Evolutionary conservation across 2,113 vertebrate genomes (phyloP).

Genomic region (Ceyx margarethae): DNA sequence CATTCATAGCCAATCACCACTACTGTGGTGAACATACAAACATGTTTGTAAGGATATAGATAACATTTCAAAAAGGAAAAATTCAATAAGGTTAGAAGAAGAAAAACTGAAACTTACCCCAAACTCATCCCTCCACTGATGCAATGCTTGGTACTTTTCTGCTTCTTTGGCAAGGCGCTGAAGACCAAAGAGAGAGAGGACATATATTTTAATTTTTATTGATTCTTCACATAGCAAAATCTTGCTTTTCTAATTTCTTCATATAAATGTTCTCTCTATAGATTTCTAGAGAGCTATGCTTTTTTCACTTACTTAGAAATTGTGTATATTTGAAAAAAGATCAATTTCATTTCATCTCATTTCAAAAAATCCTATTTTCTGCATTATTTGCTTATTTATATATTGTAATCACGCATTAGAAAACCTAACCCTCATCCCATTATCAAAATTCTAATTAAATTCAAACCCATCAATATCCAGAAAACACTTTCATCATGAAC

Average conservation of each 20-base stretch:
- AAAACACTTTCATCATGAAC: neutral
- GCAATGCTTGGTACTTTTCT: constrained; percentile 88
- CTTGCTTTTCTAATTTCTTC: neutral
- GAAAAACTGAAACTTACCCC: constrained; percentile 78
- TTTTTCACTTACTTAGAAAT: neutral
- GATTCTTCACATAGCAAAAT: neutral
- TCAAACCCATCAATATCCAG: neutral
- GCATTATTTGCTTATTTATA: neutral
- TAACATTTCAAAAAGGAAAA: neutral
- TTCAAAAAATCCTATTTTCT: neutral
- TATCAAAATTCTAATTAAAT: neutral
- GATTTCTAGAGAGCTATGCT: fast-evolving
- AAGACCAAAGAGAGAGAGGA: constrained; percentile 44
- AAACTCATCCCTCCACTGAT: constrained; percentile 92
- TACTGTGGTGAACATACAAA: neutral
- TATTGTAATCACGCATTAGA: neutral
- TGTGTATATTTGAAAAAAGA: neutral
- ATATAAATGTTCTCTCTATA: neutral
- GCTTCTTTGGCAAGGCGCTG: constrained; percentile 92
- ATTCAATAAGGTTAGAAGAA: neutral
- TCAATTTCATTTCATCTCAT: neutral
- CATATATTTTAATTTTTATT: neutral
- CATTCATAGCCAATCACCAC: neutral
- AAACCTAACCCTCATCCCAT: neutral
- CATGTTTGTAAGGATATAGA: neutral